phyloP scores from a whole-genome alignment of 2,888 invertebrate species.

The Prosapia bicincta region DNA sequence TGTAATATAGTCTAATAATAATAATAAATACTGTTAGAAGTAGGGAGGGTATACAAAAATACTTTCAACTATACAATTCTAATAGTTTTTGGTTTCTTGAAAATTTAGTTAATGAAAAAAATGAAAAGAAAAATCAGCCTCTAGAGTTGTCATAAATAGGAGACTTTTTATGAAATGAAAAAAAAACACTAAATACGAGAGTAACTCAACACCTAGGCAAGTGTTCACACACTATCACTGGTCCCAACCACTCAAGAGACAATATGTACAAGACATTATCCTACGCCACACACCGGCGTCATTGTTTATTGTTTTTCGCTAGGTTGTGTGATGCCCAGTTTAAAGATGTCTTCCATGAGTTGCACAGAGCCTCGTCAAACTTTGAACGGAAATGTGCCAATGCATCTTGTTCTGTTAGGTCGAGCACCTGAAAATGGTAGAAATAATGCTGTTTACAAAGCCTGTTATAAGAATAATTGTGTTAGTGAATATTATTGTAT shows the following conservation, averaged over 20 bases:
- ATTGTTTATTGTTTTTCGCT: conserved; percentile 83
- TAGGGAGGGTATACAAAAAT: background rate
- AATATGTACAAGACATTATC: background rate
- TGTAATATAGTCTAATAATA: background rate
- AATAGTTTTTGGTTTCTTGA: background rate
- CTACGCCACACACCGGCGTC: conserved; percentile 39
- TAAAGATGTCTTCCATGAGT: conserved; percentile 89
- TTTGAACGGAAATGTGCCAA: conserved; percentile 82
- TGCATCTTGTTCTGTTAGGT: conserved; percentile 81
- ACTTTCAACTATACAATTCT: background rate
- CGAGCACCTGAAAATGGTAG: conserved; percentile 71
- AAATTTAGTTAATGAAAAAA: background rate
- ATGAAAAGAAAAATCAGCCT: too few relatives aligned
- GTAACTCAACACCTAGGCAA: background rate
- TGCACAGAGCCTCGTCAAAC: conserved; percentile 86
- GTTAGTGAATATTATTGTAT: too few relatives aligned
- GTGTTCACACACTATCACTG: background rate
- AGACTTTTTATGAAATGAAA: too few relatives aligned
- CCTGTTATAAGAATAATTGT: too few relatives aligned
- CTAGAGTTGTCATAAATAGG: background rate
- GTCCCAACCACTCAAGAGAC: background rate
- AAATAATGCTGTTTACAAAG: too few relatives aligned
- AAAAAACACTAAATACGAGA: background rate
- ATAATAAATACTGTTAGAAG: background rate
- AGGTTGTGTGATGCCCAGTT: conserved; percentile 92